phyloP scores from a whole-genome alignment of 2,888 invertebrate genomes.

The Drosophila tanythrix region DNA sequence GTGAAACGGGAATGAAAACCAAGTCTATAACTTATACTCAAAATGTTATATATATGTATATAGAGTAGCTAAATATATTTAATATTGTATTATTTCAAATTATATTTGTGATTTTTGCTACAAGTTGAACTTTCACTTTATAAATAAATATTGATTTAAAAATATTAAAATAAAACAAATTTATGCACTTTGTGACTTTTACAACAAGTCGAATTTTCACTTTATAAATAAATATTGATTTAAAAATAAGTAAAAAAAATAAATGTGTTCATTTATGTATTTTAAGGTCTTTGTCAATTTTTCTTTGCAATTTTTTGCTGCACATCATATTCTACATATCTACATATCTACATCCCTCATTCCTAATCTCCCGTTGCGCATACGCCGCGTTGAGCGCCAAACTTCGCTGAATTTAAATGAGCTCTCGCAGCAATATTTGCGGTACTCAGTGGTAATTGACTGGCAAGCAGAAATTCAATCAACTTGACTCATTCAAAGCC shows the following conservation, averaged over 20 bases:
- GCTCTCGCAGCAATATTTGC: conserved; percentile 34
- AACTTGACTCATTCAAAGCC: conserved; percentile 47
- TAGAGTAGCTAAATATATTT: too few relatives aligned
- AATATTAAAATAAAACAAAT: neutral
- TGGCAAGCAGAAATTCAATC: conserved; percentile 57
- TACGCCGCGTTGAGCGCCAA: conserved; percentile 38
- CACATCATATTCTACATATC: neutral
- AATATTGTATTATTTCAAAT: neutral
- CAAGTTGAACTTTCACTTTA: neutral
- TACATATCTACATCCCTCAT: neutral
- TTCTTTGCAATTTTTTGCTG: neutral
- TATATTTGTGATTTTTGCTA: neutral
- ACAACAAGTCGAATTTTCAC: too few relatives aligned
- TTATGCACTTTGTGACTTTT: too few relatives aligned
- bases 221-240: neutral
- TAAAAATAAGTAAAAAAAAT: neutral
- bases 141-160: neutral
- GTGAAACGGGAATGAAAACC: neutral
- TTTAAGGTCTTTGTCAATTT: neutral
- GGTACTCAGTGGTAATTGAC: conserved; percentile 69
- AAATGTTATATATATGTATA: neutral
- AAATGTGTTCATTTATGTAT: neutral
- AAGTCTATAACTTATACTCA: neutral
- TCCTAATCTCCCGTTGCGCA: conserved; percentile 18
- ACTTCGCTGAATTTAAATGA: conserved; percentile 63